Percentiles rank a stretch among this genome's conserved stretches.
These are phyloP conservation scores for Pelmatolapia mariae DNA, from an alignment of 2,113 vertebrate genomes.

Conservation along the genomic window DNA sequence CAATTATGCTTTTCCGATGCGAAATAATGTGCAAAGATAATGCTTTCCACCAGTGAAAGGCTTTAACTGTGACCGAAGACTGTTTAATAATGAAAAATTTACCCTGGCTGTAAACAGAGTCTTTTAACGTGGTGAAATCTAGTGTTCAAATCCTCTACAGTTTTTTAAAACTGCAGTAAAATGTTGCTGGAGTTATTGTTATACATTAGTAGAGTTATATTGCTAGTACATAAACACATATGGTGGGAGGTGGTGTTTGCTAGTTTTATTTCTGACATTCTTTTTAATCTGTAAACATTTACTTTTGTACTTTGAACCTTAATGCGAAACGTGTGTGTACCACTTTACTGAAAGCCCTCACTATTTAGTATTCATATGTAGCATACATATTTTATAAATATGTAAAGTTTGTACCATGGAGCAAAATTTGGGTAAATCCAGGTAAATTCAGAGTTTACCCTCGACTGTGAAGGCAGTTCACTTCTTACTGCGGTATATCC, in stretches of 20 bases:
- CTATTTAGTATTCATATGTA: background rate
- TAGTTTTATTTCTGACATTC: background rate
- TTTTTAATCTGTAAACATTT: background rate
- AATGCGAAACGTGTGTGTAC: background rate
- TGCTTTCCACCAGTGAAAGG: background rate
- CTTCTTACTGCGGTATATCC: background rate
- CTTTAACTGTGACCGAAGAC: background rate
- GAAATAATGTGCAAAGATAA: background rate
- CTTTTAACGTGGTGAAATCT: background rate
- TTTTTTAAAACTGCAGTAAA: background rate
- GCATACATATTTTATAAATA: background rate
- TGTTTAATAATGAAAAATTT: background rate
- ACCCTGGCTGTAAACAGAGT: background rate
- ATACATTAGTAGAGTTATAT: background rate
- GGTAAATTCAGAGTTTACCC: background rate
- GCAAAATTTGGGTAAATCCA: background rate
- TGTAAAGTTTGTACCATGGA: background rate
- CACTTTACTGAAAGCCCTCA: background rate
- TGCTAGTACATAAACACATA: background rate
- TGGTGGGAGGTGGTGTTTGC: background rate
- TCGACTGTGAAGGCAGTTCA: background rate
- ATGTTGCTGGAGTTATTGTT: background rate
- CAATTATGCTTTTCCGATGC: background rate
- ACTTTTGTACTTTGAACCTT: background rate
- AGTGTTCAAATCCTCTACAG: background rate